Percentiles rank a stretch among this genome's conserved stretches.
phyloP scores from a whole-genome alignment of 1,140 invertebrate genomes.

The Delia radicum region DNA sequence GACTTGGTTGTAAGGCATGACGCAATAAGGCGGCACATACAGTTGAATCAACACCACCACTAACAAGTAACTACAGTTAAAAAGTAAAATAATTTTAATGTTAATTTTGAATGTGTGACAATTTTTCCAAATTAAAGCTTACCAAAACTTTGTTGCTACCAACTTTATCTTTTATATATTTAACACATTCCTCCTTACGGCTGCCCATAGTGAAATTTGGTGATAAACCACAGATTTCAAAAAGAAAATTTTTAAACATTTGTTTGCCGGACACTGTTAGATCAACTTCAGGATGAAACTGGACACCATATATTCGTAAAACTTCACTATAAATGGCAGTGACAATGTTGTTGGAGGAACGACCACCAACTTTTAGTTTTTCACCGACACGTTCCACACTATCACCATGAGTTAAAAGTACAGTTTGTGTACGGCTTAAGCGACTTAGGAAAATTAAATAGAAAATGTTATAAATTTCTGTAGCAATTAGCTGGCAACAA shows the following conservation, averaged over 20 bases:
- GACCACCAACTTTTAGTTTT: conserved; percentile 79
- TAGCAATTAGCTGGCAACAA: too few species aligned
- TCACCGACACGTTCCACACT: conserved; percentile 89
- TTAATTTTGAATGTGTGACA: neutral
- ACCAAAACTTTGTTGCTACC: conserved; percentile 92
- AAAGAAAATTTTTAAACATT: conserved; percentile 95
- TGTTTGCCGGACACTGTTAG: conserved; percentile 87
- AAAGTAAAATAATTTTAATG: neutral
- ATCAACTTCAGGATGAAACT: conserved; percentile 98
- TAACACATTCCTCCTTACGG: conserved; percentile 88
- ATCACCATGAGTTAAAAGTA: conserved; percentile 96
- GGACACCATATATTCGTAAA: conserved; percentile 90
- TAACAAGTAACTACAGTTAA: conserved; percentile 75
- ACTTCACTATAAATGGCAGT: conserved; percentile 92
- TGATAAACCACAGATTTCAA: conserved; percentile 82
- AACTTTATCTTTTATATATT: conserved; percentile 88
- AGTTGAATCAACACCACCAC: conserved; percentile 97
- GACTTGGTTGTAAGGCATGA: conserved; percentile 84
- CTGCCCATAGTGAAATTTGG: conserved; percentile 87
- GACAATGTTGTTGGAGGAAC: conserved; percentile 77
- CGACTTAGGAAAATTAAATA: conserved; percentile 61
- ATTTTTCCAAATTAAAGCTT: conserved; percentile 60
- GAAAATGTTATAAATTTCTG: neutral
- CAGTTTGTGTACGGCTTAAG: conserved; percentile 82
- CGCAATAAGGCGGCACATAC: conserved; percentile 94